phyloP scores from a whole-genome alignment of 2,113 vertebrate genomes.

The cat (Felis catus) region DNA sequence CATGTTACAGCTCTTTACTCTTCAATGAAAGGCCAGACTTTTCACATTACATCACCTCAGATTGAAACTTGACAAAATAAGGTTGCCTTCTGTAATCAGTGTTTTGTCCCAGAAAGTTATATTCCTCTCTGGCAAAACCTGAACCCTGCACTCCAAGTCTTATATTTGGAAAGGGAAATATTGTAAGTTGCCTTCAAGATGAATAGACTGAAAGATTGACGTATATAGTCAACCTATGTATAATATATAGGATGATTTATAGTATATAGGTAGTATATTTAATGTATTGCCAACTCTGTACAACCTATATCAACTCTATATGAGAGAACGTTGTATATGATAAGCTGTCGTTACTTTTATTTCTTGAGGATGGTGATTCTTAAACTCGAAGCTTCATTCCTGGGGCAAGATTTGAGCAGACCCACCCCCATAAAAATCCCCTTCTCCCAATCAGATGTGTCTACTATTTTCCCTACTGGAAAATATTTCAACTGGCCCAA shows the following conservation, averaged over 20 bases:
- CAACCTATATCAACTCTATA: not conserved
- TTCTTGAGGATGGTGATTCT: not conserved
- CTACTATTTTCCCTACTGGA: not conserved
- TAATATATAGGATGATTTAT: too few species aligned
- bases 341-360: not conserved
- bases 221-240: not conserved
- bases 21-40: not conserved
- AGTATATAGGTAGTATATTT: too few species aligned
- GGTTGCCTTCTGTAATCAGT: not conserved
- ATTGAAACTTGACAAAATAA: not conserved
- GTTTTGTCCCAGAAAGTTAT: not conserved
- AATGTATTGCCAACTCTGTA: too few species aligned
- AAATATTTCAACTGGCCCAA: not conserved
- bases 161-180: not conserved
- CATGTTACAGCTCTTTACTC: rapidly evolving
- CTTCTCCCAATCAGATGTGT: too few species aligned
- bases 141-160: not conserved
- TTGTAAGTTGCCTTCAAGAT: not conserved
- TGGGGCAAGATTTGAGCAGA: too few species aligned
- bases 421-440: not conserved
- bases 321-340: not conserved
- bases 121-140: not conserved
- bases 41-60: not conserved
- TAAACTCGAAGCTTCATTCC: not conserved
- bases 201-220: not conserved